A percentile compares a stretch with the other conserved stretches of the same genome.
Conservation (phyloP, 2,113 vertebrate species). For the Panurus biarmicus region DNA sequence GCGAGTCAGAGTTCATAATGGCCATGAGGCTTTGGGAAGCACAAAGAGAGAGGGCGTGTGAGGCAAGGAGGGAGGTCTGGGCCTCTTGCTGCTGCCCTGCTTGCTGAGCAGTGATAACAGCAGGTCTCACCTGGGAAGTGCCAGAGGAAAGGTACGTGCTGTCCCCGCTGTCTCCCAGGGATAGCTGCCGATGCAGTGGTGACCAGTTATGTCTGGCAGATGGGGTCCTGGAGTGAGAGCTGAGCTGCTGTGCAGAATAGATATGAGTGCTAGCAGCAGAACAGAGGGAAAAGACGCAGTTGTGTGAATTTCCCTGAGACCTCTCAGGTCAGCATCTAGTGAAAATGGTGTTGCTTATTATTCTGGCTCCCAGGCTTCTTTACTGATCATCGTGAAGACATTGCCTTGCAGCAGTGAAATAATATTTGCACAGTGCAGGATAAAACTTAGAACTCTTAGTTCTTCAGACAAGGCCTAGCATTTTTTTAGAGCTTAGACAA, state of each 20-base stretch:
- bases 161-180: neutral
- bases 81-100: neutral
- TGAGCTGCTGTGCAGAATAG: neutral
- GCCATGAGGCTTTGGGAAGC: neutral
- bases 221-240: neutral
- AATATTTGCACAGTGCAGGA: neutral
- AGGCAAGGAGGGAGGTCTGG: neutral
- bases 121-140: neutral
- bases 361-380: neutral
- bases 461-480: neutral
- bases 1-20: accelerated
- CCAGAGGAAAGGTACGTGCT: neutral
- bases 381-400: neutral
- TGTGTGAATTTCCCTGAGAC: neutral
- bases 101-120: accelerated
- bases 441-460: neutral
- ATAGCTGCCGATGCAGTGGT: neutral
- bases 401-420: neutral
- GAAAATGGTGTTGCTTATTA: neutral
- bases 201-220: neutral
- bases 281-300: neutral
- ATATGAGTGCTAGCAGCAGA: neutral
- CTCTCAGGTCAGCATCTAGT: neutral
- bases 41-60: accelerated
- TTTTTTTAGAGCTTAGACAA: neutral